phyloP scores from a whole-genome alignment of 2,888 invertebrate genomes.

The Eudemis profundana region DNA sequence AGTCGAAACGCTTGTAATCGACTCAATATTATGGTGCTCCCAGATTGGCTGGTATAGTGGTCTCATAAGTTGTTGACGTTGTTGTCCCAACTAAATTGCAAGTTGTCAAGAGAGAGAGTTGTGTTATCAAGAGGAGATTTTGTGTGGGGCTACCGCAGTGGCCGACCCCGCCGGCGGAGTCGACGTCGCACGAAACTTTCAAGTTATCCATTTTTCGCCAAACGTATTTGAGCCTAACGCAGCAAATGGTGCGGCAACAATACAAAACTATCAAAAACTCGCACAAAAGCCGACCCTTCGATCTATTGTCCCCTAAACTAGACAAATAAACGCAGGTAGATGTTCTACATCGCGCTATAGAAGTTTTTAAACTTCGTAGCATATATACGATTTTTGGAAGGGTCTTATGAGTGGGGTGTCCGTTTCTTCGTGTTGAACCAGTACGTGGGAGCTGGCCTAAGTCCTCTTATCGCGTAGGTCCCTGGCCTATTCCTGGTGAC shows the following conservation, averaged over 20 bases:
- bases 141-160: too few relatives aligned
- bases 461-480: conserved; percentile 52
- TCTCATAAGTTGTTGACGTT: too few relatives aligned
- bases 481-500: conserved; percentile 47
- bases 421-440: conserved; percentile 78
- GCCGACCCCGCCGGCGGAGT: too few relatives aligned
- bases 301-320: conserved; percentile 56
- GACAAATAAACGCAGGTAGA: conserved; percentile 69
- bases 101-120: too few relatives aligned
- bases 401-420: conserved; percentile 60
- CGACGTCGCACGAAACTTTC: too few relatives aligned
- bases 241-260: conserved; percentile 12
- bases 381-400: conserved; percentile 51
- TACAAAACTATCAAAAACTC: conserved; percentile 44
- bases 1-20: too few relatives aligned
- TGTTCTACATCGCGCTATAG: conserved; percentile 66
- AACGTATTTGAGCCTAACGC: background rate
- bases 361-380: conserved; percentile 58
- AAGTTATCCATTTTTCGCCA: background rate
- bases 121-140: too few relatives aligned
- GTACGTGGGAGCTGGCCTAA: conserved; percentile 69
- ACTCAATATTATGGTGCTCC: too few relatives aligned
- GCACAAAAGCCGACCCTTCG: conserved; percentile 57
- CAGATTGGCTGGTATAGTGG: too few relatives aligned
- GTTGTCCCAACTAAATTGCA: too few relatives aligned